Percentiles rank a stretch among this genome's conserved stretches.
Evolutionary conservation across 2,888 invertebrate genomes (phyloP).

Genomic region (Tipula confusa): DNA sequence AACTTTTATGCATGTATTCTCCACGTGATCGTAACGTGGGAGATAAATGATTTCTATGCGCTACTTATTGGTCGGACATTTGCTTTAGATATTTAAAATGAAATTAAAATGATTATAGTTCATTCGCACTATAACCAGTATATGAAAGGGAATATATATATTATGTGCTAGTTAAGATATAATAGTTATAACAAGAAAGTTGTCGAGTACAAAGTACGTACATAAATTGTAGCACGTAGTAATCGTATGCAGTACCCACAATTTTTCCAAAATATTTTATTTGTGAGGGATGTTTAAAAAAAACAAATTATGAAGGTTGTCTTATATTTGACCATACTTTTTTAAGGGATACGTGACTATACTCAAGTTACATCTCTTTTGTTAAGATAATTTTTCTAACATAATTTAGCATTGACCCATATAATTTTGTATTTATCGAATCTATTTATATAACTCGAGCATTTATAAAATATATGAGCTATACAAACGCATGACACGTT

Average conservation of each 20-base stretch:
- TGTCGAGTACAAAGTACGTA: neutral
- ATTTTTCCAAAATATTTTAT: neutral
- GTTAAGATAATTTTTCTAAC: neutral
- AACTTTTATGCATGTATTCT: neutral
- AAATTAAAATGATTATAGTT: neutral
- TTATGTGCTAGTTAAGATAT: neutral
- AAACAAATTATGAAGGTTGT: neutral
- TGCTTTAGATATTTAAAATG: neutral
- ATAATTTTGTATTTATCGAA: neutral
- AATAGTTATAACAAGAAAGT: neutral
- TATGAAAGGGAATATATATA: neutral
- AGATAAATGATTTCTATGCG: neutral
- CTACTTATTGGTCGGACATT: neutral
- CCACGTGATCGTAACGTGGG: neutral
- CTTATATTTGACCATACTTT: neutral
- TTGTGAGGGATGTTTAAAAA: neutral
- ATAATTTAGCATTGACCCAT: neutral
- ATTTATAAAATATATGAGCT: neutral
- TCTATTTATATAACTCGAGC: neutral
- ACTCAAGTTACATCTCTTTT: neutral
- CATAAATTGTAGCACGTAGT: neutral
- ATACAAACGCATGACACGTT: no score
- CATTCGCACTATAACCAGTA: neutral
- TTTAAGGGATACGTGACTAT: neutral
- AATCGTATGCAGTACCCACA: neutral